Conservation (phyloP, 2,888 invertebrate genomes). For the Dasysyrphus tricinctus region DNA sequence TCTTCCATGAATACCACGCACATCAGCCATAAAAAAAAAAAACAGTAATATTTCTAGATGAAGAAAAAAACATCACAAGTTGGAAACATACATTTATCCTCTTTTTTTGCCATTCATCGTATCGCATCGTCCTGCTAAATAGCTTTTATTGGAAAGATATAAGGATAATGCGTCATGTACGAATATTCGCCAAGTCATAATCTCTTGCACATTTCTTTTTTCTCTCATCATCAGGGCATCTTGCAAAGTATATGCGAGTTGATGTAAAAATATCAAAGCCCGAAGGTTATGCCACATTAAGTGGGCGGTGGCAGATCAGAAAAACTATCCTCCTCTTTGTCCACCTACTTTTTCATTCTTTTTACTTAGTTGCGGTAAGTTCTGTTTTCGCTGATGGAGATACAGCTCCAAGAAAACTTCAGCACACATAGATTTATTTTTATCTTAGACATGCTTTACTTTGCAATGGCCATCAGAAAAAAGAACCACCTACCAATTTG, state of each 20-base stretch:
- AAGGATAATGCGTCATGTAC: conserved; percentile 54
- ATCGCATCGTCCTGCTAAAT: not conserved
- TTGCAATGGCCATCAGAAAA: not conserved
- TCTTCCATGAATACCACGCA: conserved; percentile 66
- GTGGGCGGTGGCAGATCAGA: conserved; percentile 10
- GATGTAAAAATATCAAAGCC: conserved; percentile 1
- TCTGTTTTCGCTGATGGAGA: conserved; percentile 14
- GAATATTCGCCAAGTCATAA: conserved; percentile 46
- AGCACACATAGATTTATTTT: conserved; percentile 48
- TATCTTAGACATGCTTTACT: not conserved
- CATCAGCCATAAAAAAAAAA: conserved; percentile 42
- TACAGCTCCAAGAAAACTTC: conserved; percentile 31
- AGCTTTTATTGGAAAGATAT: conserved; percentile 46
- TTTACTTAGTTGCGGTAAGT: conserved; percentile 14
- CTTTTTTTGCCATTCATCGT: too few relatives aligned
- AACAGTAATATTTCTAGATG: not conserved
- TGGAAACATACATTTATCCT: not conserved
- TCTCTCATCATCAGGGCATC: conserved; percentile 27
- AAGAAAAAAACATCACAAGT: not conserved
- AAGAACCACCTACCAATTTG: not conserved
- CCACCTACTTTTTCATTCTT: conserved; percentile 7
- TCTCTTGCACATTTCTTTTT: conserved; percentile 32
- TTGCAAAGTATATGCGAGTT: not conserved
- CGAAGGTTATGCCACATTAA: conserved; percentile 16
- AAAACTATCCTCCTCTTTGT: not conserved